Evolutionary conservation across 1,140 invertebrate species (phyloP).

Genomic region (Drosophila lowei): DNA sequence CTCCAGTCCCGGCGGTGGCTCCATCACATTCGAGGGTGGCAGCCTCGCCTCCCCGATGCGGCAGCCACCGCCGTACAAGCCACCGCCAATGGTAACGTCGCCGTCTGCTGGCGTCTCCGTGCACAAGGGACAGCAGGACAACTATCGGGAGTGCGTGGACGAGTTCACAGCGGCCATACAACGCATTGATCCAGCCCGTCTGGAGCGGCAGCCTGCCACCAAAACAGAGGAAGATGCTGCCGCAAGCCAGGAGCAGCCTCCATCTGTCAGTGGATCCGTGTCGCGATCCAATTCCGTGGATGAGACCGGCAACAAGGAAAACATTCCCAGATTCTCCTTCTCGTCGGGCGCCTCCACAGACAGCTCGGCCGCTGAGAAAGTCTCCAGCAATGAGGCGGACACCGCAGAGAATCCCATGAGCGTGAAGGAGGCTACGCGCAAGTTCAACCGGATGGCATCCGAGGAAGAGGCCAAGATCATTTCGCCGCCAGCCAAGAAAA

Average conservation of each 20-base stretch:
- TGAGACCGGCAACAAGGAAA: constrained; percentile 67
- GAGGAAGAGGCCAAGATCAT: constrained; percentile 87
- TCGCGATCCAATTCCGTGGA: constrained; percentile 69
- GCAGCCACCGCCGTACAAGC: constrained; percentile 86
- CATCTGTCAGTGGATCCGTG: constrained; percentile 26
- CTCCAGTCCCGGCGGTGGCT: constrained; percentile 61
- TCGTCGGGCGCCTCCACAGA: constrained; percentile 71
- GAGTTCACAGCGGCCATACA: constrained; percentile 67
- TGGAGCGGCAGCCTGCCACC: constrained; percentile 30
- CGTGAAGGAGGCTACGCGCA: constrained; percentile 95
- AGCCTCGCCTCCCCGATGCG: constrained; percentile 28
- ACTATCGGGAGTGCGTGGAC: constrained; percentile 75
- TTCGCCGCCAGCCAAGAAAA: constrained; percentile 85
- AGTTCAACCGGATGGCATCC: constrained; percentile 95
- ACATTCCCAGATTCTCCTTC: constrained; percentile 77
- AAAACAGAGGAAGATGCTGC: not conserved
- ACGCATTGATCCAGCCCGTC: constrained; percentile 54
- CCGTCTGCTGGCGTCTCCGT: constrained; percentile 27
- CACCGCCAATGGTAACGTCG: constrained; percentile 85
- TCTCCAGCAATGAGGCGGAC: constrained; percentile 47
- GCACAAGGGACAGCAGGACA: constrained; percentile 57
- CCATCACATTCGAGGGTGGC: constrained; percentile 61
- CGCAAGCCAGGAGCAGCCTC: too few species aligned
- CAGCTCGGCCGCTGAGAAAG: constrained; percentile 52
- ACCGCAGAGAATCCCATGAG: constrained; percentile 87